A percentile compares a stretch with the other conserved stretches of the same genome.
These are phyloP conservation scores for Tetragonisca angustula DNA, from an alignment of 2,888 invertebrate species.

Conservation along the genomic window DNA sequence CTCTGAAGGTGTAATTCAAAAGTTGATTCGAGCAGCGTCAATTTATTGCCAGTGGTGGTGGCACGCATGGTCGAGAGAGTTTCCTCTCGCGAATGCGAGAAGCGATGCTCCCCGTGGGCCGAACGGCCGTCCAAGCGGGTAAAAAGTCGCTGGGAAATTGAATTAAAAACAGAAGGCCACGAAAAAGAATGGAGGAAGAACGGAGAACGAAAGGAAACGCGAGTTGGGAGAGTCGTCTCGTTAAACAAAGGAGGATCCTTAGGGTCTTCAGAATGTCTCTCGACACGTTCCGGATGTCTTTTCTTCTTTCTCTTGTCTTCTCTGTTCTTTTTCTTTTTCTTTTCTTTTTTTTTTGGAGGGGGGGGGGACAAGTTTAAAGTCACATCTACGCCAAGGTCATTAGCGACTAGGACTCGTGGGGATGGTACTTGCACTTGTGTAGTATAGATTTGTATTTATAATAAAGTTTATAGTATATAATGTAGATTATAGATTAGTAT, in stretches of 20 bases:
- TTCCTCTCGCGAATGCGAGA: constrained; percentile 25
- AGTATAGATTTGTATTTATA: too few species aligned
- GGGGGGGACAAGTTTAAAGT: too few species aligned
- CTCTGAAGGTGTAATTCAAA: constrained; percentile 71
- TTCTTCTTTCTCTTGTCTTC: too few species aligned
- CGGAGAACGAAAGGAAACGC: background rate
- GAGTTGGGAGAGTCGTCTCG: background rate
- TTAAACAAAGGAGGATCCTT: background rate
- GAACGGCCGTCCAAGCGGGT: constrained; percentile 30
- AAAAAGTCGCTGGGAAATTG: constrained; percentile 60
- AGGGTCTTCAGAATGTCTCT: background rate
- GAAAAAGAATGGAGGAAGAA: constrained; percentile 5
- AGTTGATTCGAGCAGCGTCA: constrained; percentile 74
- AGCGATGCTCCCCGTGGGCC: background rate
- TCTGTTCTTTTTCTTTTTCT: background rate
- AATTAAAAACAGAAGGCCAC: constrained; percentile 55
- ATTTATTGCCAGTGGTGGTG: constrained; percentile 65
- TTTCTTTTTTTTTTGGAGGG: background rate
- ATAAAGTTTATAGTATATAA: too few species aligned
- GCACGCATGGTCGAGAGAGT: constrained; percentile 32
- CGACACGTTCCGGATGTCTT: background rate
- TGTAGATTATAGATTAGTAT: too few species aligned
- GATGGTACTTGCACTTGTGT: too few species aligned
- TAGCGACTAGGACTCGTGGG: too few species aligned
- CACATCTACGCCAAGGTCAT: too few species aligned